A percentile compares a stretch with the other conserved stretches of the same genome.
Conservation (phyloP, 2,888 invertebrate genomes). For the Listrodromus nycthemerus region DNA sequence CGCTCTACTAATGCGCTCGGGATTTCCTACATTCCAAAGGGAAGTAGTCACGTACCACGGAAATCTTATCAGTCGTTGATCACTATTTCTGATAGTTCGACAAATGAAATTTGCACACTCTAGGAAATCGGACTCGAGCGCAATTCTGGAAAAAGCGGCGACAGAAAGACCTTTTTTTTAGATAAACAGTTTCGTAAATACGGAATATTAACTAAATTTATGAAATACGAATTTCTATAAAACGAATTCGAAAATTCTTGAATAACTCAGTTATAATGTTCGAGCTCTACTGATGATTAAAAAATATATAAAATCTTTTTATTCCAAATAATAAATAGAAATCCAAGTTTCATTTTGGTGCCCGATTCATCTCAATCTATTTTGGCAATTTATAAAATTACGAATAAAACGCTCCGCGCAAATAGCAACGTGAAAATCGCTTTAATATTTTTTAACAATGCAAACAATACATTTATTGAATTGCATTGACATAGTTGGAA, state of each 20-base stretch:
- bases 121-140: not conserved
- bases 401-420: too few species aligned
- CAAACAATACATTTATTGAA: too few species aligned
- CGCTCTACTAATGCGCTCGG: slow-evolving; percentile 44
- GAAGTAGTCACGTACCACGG: slow-evolving; percentile 38
- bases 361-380: not conserved
- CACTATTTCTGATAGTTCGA: slow-evolving; percentile 5
- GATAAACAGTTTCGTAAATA: too few species aligned
- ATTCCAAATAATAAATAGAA: not conserved
- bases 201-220: too few species aligned
- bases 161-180: not conserved
- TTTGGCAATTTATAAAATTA: not conserved
- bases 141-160: not conserved
- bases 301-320: too few species aligned
- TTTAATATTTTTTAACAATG: not conserved
- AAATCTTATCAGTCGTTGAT: slow-evolving; percentile 50
- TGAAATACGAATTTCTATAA: too few species aligned
- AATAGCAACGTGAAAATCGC: not conserved
- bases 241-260: too few species aligned
- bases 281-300: too few species aligned
- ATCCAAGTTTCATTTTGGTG: not conserved
- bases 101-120: slow-evolving; percentile 27
- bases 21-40: slow-evolving; percentile 30
- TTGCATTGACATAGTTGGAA: not conserved
- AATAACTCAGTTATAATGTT: too few species aligned